These are phyloP conservation scores for Campylomormyrus tamandua DNA, from an alignment of 2,113 vertebrate genomes.

Conservation along the genomic window DNA sequence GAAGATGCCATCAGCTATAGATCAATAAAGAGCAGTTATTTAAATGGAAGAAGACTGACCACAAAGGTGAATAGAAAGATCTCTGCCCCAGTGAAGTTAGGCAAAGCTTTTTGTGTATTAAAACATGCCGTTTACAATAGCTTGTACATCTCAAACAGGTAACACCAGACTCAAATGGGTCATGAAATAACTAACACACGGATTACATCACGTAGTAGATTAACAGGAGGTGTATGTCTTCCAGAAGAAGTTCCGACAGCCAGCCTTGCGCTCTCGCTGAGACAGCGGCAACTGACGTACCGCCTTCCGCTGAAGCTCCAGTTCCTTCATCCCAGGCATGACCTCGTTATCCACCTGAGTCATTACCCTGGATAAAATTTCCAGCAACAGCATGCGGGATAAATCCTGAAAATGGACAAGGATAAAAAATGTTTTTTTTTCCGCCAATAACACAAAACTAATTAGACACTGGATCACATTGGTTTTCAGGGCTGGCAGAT, in stretches of 20 bases:
- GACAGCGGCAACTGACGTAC: constrained; percentile 49
- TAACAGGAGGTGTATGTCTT: constrained; percentile 72
- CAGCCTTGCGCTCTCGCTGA: constrained; percentile 59
- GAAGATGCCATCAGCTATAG: neutral
- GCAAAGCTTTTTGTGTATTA: neutral
- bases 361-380: constrained; percentile 43
- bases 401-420: constrained; percentile 43
- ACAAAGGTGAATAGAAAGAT: neutral
- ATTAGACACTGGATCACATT: neutral
- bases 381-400: constrained; percentile 42
- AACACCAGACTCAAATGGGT: neutral
- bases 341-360: constrained; percentile 23
- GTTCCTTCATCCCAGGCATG: constrained; percentile 29
- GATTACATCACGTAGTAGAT: neutral
- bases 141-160: neutral
- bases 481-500: neutral
- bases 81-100: neutral
- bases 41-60: neutral
- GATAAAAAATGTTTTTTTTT: neutral
- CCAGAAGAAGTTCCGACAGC: constrained; percentile 72
- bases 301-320: constrained; percentile 31
- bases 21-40: neutral
- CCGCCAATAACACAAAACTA: neutral
- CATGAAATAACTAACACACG: neutral
- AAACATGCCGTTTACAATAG: neutral